These are phyloP conservation scores for Coendou prehensilis DNA, from an alignment of 2,797 vertebrate species.

Conservation along the genomic window DNA sequence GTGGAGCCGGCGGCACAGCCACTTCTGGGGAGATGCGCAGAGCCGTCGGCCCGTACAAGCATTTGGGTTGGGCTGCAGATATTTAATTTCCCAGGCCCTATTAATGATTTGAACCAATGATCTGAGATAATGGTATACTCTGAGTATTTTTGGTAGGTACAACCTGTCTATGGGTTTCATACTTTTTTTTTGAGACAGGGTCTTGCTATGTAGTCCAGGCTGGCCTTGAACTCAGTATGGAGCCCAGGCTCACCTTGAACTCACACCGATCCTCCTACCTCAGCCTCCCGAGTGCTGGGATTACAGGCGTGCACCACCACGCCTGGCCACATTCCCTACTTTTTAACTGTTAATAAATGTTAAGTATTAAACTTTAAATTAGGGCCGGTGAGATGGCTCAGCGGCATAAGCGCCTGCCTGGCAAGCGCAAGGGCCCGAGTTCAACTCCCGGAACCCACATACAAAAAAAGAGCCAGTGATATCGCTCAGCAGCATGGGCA, in stretches of 20 bases:
- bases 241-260: background rate
- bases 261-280: background rate
- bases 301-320: background rate
- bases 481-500: too few species aligned
- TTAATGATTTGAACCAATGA: background rate
- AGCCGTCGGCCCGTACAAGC: too few species aligned
- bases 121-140: background rate
- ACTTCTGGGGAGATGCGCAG: too few species aligned
- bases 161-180: background rate
- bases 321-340: background rate
- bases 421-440: too few species aligned
- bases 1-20: background rate
- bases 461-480: too few species aligned
- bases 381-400: background rate
- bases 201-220: too few species aligned
- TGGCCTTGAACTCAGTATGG: too few species aligned
- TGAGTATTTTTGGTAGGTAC: background rate
- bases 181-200: too few species aligned
- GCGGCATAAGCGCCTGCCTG: too few species aligned
- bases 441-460: too few species aligned
- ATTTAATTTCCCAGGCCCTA: background rate
- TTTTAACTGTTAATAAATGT: background rate
- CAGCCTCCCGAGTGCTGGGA: background rate
- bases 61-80: background rate
- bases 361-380: slow-evolving; percentile 3